Conservation (phyloP, 2,797 vertebrate species). For the Alectoris magna region DNA sequence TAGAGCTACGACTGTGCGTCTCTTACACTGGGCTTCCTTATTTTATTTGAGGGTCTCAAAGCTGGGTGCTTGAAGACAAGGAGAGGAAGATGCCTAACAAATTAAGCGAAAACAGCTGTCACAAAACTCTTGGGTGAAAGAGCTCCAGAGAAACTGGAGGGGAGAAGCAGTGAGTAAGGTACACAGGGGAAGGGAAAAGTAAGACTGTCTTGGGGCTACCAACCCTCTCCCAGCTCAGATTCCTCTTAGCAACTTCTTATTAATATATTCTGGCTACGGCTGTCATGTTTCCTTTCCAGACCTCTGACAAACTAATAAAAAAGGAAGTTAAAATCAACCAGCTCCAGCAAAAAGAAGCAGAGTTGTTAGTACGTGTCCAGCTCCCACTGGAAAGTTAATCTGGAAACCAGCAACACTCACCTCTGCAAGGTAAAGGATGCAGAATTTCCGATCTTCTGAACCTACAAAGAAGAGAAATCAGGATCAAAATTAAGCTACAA, state of each 20-base stretch:
- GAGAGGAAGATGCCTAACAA: not conserved
- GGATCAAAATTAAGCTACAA: slow-evolving; percentile 3
- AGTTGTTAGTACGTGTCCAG: not conserved
- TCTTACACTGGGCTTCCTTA: not conserved
- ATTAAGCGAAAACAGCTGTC: not conserved
- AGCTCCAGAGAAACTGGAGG: not conserved
- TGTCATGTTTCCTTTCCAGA: not conserved
- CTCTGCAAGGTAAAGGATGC: slow-evolving; percentile 94
- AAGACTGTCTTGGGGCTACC: not conserved
- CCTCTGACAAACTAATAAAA: not conserved
- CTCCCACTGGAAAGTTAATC: not conserved
- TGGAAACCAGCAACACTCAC: slow-evolving; percentile 80
- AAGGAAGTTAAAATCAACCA: not conserved
- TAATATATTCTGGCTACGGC: not conserved
- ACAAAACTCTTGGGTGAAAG: not conserved
- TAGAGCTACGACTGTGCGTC: not conserved
- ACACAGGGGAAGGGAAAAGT: not conserved
- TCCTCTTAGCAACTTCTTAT: not conserved
- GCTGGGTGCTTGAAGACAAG: not conserved
- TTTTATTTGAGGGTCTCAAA: not conserved
- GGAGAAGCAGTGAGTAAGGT: not conserved
- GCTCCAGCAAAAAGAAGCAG: not conserved
- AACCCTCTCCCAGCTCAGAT: not conserved
- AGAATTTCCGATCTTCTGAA: slow-evolving; percentile 90
- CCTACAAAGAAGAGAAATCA: slow-evolving; percentile 75